These are phyloP conservation scores for Tigriopus californicus DNA, from an alignment of 2,888 invertebrate species.

Conservation along the genomic window DNA sequence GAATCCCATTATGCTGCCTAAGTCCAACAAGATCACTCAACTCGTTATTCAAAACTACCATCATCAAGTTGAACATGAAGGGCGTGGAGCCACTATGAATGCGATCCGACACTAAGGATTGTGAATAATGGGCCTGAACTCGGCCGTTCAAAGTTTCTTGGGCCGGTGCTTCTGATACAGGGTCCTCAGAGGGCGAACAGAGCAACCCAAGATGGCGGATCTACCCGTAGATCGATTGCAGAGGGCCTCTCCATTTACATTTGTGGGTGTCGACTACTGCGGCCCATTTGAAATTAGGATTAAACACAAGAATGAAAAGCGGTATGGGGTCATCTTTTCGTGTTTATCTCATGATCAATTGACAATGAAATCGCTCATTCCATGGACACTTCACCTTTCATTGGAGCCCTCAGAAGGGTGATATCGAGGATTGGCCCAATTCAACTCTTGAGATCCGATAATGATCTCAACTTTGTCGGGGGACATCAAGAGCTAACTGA, in stretches of 20 bases:
- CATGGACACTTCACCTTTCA: not conserved
- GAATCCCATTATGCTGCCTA: too few relatives aligned
- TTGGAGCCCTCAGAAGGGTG: constrained; percentile 3
- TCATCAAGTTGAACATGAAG: too few relatives aligned
- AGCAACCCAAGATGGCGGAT: constrained; percentile 4
- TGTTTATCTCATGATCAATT: constrained; percentile 1
- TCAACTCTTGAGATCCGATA: not conserved
- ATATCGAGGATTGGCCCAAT: not conserved
- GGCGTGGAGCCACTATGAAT: too few relatives aligned
- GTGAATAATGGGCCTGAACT: too few relatives aligned
- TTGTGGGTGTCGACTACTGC: not conserved
- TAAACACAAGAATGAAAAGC: not conserved
- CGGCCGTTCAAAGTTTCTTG: too few relatives aligned
- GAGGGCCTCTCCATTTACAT: not conserved
- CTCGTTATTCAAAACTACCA: too few relatives aligned
- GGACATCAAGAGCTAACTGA: not conserved
- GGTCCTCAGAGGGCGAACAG: not conserved
- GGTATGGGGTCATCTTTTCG: constrained; percentile 4
- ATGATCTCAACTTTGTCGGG: constrained; percentile 7
- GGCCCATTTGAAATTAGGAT: constrained; percentile 1
- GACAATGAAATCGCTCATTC: constrained; percentile 6
- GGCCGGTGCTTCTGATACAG: too few relatives aligned
- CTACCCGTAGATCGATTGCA: not conserved
- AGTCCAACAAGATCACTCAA: too few relatives aligned
- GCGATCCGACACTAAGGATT: too few relatives aligned